phyloP scores from a whole-genome alignment of 2,113 vertebrate genomes.

The Rhinoderma darwinii region DNA sequence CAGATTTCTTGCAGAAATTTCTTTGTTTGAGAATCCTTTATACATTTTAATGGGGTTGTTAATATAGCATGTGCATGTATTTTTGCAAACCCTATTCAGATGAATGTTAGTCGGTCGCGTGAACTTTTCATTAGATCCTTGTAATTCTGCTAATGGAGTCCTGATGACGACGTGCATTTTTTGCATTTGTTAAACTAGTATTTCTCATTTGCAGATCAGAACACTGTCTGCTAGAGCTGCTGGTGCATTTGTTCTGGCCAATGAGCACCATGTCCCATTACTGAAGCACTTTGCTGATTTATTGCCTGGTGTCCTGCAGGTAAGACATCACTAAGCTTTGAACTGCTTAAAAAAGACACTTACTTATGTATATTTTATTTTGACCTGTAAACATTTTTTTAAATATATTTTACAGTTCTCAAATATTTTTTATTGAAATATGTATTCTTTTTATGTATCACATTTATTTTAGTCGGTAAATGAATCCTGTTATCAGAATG shows the following conservation, averaged over 20 bases:
- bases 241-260: slow-evolving; percentile 92
- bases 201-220: slow-evolving; percentile 80
- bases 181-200: background rate
- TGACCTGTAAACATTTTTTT: background rate
- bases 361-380: background rate
- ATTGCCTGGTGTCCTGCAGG: slow-evolving; percentile 93
- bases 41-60: too few species aligned
- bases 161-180: background rate
- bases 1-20: too few species aligned
- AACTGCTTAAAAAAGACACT: background rate
- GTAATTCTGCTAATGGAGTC: background rate
- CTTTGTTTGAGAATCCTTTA: too few species aligned
- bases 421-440: too few species aligned
- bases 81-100: too few species aligned
- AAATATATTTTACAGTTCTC: background rate
- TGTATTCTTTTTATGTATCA: background rate
- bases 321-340: slow-evolving; percentile 65
- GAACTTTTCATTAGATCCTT: background rate
- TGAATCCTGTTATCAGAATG: slow-evolving; percentile 93
- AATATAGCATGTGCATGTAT: too few species aligned
- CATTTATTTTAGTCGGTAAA: slow-evolving; percentile 83
- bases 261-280: slow-evolving; percentile 89
- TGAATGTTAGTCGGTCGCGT: too few species aligned
- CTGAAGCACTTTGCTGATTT: slow-evolving; percentile 97
- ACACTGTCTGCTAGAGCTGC: slow-evolving; percentile 91